Base-by-base conservation (phyloP, 2,888 invertebrate species). In the Lapara coniferarum region DNA sequence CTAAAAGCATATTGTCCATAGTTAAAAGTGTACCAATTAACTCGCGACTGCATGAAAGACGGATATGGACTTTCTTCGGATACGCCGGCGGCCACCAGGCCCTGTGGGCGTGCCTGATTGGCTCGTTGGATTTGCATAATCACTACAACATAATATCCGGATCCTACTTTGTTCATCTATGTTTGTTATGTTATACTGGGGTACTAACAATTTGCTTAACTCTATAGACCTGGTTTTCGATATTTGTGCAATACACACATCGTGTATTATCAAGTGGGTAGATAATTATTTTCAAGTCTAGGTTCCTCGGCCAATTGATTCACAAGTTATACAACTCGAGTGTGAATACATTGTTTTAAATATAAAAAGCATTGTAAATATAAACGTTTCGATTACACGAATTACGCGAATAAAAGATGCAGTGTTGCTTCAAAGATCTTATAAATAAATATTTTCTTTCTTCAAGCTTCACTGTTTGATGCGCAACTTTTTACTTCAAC, bases 41-140 rank as follows among this genome's bases (percentile, higher is more conserved):
- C 51, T 70, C 53, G 57, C n/a, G 69, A 73, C 69, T 67, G 44
- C 70, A 68, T 69, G 66, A 51, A 59, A 69, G 71, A 69, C 63
- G 72, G 71, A 71, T 69, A 16, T 66, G 25, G 25, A 51, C 69
- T 69, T 58, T 67, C 67, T 71, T 69, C 25, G 56, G 72, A 70
- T 69, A 71, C 70, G 72, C 71, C 72, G 74, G 46, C 49, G 19
- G 49, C 49, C 10, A 19, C 16, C 8, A 53, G 16, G n/a, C 19
- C 55, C 7, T 55, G 55, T 55, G 46, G 63, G 63, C 46, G 44
- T 19, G 19, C 3, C 49, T 46, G 16, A 46, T 46, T 63, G 46
- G 63, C 46, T 63, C 49, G 49, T 49, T 16, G n/a, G 19, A 63
- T 63, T 63, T 49, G 63, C 63, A 19, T 56, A 25, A 25, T 30